Percentiles rank a stretch among this genome's conserved stretches.
Evolutionary conservation across 1,140 invertebrate species (phyloP).

Genomic region (Drosophila funebris): DNA sequence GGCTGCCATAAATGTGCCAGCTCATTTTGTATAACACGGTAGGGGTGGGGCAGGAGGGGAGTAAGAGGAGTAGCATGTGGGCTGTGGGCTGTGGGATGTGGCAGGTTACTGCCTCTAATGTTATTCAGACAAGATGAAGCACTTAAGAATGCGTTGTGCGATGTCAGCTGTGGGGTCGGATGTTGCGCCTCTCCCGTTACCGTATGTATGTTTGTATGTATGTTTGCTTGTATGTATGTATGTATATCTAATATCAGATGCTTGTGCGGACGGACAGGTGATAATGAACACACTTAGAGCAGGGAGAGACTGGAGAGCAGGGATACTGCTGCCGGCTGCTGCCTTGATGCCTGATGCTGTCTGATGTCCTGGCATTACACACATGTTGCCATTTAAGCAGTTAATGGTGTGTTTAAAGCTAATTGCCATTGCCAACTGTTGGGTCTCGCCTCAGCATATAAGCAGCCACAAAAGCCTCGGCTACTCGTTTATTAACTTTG

Average conservation of each 20-base stretch:
- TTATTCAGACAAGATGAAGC: constrained; percentile 80
- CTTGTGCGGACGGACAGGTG: constrained; percentile 61
- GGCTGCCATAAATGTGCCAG: constrained; percentile 77
- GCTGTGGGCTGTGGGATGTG: neutral
- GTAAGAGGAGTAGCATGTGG: neutral
- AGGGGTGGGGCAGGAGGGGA: neutral
- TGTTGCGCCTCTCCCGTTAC: neutral
- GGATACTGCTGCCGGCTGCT: neutral
- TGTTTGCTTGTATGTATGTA: neutral
- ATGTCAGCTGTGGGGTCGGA: constrained; percentile 51
- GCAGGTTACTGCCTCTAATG: constrained; percentile 60
- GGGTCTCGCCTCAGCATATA: neutral
- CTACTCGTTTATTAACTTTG: constrained; percentile 79
- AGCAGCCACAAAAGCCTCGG: constrained; percentile 43
- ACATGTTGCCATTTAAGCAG: constrained; percentile 80
- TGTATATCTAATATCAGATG: constrained; percentile 50
- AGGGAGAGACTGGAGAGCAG: neutral
- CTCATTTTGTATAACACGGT: constrained; percentile 56
- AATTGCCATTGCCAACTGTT: constrained; percentile 59
- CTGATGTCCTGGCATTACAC: constrained; percentile 21
- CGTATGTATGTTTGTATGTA: too few relatives aligned
- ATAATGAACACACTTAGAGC: constrained; percentile 71
- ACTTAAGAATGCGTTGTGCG: constrained; percentile 75
- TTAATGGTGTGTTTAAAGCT: constrained; percentile 79
- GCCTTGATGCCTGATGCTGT: neutral